These are phyloP conservation scores for Daubentonia madagascariensis DNA, from an alignment of 2,113 vertebrate genomes.

Conservation along the genomic window DNA sequence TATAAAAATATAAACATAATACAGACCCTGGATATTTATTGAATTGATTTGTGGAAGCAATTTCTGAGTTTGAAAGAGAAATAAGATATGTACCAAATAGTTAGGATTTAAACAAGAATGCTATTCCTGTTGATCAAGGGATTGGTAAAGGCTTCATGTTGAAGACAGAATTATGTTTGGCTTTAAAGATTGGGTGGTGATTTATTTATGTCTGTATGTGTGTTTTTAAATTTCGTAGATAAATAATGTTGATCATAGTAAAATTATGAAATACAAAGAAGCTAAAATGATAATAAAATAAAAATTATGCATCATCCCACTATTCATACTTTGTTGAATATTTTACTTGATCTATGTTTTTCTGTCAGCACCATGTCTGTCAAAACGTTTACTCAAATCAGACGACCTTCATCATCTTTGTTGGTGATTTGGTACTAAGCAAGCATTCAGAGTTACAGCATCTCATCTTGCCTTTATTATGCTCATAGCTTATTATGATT, in stretches of 20 bases:
- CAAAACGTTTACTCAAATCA: neutral
- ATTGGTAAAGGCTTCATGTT: neutral
- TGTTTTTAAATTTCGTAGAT: neutral
- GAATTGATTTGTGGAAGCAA: neutral
- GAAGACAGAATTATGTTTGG: neutral
- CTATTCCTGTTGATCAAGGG: neutral
- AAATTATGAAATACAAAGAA: neutral
- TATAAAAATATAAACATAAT: neutral
- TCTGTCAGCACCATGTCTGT: neutral
- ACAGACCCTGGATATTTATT: neutral
- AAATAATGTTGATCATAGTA: neutral
- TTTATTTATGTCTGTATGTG: neutral
- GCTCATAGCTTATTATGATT: neutral
- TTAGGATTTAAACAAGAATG: neutral
- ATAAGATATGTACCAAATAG: neutral
- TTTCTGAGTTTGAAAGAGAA: constrained; percentile 18
- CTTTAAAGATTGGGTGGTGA: neutral
- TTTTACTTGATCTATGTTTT: neutral
- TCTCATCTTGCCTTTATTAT: neutral
- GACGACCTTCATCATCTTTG: neutral
- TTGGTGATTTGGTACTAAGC: neutral
- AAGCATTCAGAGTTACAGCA: neutral
- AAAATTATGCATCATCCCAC: neutral
- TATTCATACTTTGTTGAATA: neutral
- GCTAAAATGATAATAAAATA: neutral